Base-by-base conservation (phyloP, 1,140 invertebrate genomes). In the Microplitis mediator region DNA sequence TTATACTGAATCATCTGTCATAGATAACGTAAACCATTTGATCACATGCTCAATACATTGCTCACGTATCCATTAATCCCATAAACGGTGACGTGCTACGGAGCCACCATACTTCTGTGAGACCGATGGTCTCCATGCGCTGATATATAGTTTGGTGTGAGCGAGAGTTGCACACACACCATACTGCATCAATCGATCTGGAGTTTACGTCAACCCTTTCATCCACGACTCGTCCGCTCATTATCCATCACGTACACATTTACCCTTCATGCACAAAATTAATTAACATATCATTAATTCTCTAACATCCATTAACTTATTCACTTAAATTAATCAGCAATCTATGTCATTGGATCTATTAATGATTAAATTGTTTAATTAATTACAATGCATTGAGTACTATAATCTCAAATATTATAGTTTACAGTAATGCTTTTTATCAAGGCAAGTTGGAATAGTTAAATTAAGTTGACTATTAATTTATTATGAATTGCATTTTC, bases 221-320 rank as follows among this genome's bases (percentile, higher is more conserved):
- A 11, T 60, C 23, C 14, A 11, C 56, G 16, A 54, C 16, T 31
- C 56, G 9, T 60, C 23, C 23, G 35, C 61, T 63, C 61, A 36
- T 63, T 63, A 35, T 63, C 34, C 61, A n/a, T 39, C 14, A 63
- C 14, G 4, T 13, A 31, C 32, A 60, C 31, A n/a, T 56, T 5
- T 56, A 56, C n/a, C 6, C n/a, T 16, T 5, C 16, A 32, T 16
- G 13, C 35, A 14, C 3, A 35, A 70, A 62, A 70, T 70, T 70
- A 60, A 61, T 70, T 58, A 70, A 51, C 68, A 70, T 70, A 62
- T 70, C 56, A 70, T 70, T 70, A 62, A 70, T 62, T 11, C 31
- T 39, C 13, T 61, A 4, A 32, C 4, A 23, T 4, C 14, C 13
- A 31, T 61, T 61, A 61, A 61, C 32, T 61, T 61, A 45, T 45